Percentiles rank a stretch among this genome's conserved stretches.
These are phyloP conservation scores for Ariopsis seemanni DNA, from an alignment of 2,113 vertebrate genomes.

Conservation along the genomic window DNA sequence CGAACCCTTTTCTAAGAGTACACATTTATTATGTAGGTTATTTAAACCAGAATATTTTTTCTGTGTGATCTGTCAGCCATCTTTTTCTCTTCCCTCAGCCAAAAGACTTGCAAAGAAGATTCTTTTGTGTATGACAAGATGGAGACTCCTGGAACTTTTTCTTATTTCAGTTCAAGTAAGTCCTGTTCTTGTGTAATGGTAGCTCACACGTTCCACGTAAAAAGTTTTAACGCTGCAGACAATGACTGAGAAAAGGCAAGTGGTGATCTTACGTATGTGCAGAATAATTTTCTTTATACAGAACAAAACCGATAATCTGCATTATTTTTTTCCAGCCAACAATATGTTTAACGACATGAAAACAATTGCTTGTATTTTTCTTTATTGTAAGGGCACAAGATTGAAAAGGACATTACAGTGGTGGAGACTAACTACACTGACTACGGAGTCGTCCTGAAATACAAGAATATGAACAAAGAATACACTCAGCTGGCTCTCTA, in stretches of 20 bases:
- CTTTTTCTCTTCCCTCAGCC: conserved; percentile 30
- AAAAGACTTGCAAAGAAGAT: conserved; percentile 32
- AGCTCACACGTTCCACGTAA: background rate
- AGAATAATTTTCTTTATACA: background rate
- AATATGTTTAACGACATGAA: background rate
- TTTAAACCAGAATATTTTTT: background rate
- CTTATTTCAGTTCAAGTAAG: conserved; percentile 54
- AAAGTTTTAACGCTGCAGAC: background rate
- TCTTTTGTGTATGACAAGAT: conserved; percentile 49
- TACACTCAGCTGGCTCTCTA: conserved; percentile 54
- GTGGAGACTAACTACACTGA: conserved; percentile 56
- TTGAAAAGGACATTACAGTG: conserved; percentile 52
- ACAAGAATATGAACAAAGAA: conserved; percentile 45
- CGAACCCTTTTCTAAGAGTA: background rate
- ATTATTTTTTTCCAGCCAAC: background rate
- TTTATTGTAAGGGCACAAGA: conserved; percentile 37
- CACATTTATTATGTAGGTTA: background rate
- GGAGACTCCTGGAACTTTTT: conserved; percentile 46
- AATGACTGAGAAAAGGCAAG: background rate
- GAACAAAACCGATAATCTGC: background rate
- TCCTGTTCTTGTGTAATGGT: background rate
- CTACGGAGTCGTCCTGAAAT: conserved; percentile 53
- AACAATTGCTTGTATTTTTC: conserved; percentile 1
- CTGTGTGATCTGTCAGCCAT: background rate
- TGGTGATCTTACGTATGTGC: background rate